phyloP scores from a whole-genome alignment of 2,888 invertebrate genomes.

The Troilus luridus region DNA sequence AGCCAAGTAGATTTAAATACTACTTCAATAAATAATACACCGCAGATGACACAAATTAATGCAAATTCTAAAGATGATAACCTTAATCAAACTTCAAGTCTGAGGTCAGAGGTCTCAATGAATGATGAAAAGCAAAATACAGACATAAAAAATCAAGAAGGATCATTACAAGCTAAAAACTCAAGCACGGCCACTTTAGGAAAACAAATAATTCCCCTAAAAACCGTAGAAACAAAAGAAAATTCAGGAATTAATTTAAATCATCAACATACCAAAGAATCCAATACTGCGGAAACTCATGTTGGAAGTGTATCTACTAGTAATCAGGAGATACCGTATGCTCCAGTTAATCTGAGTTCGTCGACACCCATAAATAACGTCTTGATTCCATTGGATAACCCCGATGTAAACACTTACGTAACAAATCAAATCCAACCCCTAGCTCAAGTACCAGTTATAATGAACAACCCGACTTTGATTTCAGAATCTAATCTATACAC shows the following conservation, averaged over 20 bases:
- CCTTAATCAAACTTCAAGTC: neutral
- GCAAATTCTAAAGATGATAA: neutral
- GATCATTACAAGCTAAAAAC: neutral
- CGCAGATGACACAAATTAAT: neutral
- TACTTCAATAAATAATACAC: neutral
- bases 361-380: neutral
- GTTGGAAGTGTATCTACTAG: neutral
- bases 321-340: neutral
- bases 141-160: neutral
- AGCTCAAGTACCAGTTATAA: neutral
- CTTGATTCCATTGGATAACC: neutral
- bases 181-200: neutral
- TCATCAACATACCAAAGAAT: neutral
- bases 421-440: neutral
- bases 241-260: neutral
- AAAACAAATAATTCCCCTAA: neutral
- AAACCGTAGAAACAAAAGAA: neutral
- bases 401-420: neutral
- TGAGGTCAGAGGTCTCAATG: neutral
- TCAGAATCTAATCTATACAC: neutral
- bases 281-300: neutral
- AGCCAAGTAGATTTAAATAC: neutral
- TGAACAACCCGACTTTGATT: neutral
- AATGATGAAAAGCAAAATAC: neutral
- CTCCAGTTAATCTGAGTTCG: neutral